Percentiles rank a stretch among this genome's conserved stretches.
phyloP scores from a whole-genome alignment of 2,888 invertebrate genomes.

The Endotricha flammealis region DNA sequence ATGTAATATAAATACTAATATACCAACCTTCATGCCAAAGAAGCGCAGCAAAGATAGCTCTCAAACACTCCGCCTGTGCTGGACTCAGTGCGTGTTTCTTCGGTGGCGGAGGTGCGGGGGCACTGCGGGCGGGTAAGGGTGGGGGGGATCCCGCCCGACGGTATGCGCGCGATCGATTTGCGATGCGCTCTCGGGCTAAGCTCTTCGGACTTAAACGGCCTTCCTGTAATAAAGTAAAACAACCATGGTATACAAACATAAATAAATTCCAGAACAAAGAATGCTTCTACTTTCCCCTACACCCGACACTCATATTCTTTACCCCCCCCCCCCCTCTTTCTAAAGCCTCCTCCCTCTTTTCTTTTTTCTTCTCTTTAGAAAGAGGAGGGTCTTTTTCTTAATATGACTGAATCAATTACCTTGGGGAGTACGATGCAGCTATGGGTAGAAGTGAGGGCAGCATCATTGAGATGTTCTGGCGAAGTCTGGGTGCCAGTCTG shows the following conservation, averaged over 20 bases:
- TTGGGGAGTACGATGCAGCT: conserved; percentile 24
- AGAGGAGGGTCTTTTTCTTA: too few species aligned
- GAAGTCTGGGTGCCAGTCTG: conserved; percentile 86
- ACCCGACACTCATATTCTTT: too few species aligned
- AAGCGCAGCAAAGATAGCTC: conserved; percentile 97
- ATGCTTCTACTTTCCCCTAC: too few species aligned
- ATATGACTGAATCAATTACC: too few species aligned
- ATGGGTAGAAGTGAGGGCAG: conserved; percentile 21
- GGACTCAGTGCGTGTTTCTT: conserved; percentile 93
- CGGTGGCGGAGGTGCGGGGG: conserved; percentile 60
- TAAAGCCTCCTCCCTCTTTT: too few species aligned
- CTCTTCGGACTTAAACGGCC: conserved; percentile 27
- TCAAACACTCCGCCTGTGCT: conserved; percentile 92
- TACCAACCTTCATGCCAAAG: conserved; percentile 98
- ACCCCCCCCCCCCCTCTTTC: too few species aligned
- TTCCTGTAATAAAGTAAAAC: conserved; percentile 25
- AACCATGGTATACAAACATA: too few species aligned
- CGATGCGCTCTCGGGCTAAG: conserved; percentile 30
- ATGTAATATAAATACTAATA: too few species aligned
- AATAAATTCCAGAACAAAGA: too few species aligned
- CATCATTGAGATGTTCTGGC: conserved; percentile 64
- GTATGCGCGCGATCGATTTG: conserved; percentile 56
- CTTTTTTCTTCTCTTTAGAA: too few species aligned
- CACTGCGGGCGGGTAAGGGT: conserved; percentile 50
- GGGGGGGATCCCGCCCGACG: conserved; percentile 60